These are phyloP conservation scores for Mormyrus proboscirostris DNA, from an alignment of 2,797 vertebrate genomes.

Conservation along the genomic window DNA sequence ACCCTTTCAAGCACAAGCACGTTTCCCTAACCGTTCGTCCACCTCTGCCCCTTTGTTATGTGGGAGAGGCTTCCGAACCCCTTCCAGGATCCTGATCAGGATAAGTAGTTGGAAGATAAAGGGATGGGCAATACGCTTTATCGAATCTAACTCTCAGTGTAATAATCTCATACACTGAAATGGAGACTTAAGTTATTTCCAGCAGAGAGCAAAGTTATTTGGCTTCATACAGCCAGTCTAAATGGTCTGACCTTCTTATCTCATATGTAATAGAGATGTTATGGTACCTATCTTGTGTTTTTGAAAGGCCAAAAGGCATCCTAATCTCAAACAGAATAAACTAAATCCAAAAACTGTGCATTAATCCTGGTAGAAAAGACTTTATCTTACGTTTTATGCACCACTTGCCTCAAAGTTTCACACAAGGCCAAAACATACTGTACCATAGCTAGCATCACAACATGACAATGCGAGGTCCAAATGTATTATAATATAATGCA, in stretches of 20 bases:
- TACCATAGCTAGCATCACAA: background rate
- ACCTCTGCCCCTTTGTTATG: background rate
- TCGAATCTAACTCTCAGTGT: background rate
- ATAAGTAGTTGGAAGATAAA: background rate
- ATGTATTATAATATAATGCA: constrained; percentile 1
- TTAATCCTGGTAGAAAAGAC: background rate
- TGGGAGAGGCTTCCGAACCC: background rate
- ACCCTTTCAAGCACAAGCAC: background rate
- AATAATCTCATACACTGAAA: background rate
- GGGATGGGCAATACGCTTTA: background rate
- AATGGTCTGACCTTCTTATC: background rate
- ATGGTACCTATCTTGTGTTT: background rate
- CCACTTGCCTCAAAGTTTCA: background rate
- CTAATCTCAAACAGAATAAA: background rate
- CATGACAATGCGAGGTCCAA: background rate
- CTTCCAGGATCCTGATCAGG: background rate
- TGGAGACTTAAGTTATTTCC: background rate
- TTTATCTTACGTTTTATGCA: background rate
- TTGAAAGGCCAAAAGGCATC: background rate
- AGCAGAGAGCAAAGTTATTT: constrained; percentile 1
- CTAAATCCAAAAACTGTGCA: background rate
- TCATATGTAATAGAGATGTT: background rate
- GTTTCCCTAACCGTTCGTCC: background rate
- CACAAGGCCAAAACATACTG: background rate
- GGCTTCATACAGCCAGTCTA: background rate